Base-by-base conservation (phyloP, 2,113 vertebrate genomes). In the Forbesichthys papilliferus region DNA sequence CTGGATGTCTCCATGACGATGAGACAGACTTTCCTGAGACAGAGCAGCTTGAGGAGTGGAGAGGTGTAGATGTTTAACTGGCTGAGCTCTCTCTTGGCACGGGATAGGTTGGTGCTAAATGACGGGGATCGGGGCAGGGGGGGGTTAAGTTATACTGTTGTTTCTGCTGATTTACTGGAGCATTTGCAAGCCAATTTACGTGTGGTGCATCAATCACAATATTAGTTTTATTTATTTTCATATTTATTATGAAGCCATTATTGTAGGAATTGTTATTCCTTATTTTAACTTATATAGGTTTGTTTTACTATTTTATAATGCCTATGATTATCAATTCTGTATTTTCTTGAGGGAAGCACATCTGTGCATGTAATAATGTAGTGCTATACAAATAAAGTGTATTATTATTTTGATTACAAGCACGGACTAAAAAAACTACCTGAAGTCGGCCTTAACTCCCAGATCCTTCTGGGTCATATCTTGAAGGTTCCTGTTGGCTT, bases 401-500 rank as follows among this genome's bases (percentile, higher is more conserved):
- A 42, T 5, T 42, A 6, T 42, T 42, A 42, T 5, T 42, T 8
- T 6, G 4, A 42, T 6, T 42, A 42, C 36, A 42, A 99, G 9
- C 10, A 13, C 13, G 46, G 7, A 20, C 53, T 27, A 12, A 60
- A 3, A 2, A 62, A 13, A 90, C 88, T 69, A 99, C 98, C 97
- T 97, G 89, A 98, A 96, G 63, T 99, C 94, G 0, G 96, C 92
- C 76, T 97, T 98, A 74, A 99, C 94, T 8, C 96, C 98, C 0
- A 98, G 90, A 48, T 99, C 97, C 79, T 94, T 97, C 81, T 96
- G 96, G 84, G 98, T 96, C 71, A 99, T 88, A 9, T 99, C 97
- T 81, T 99, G 96, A 84, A 99, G 93, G 80, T 96, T 94, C 81
- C 98, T 93, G 0, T 95, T 96, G 73, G 94, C 96, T 92, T 99